Evolutionary conservation across 2,888 invertebrate genomes (phyloP), one percentile per base, ranked within the genome.

Genomic region (Lasioglossum pauxillum): DNA sequence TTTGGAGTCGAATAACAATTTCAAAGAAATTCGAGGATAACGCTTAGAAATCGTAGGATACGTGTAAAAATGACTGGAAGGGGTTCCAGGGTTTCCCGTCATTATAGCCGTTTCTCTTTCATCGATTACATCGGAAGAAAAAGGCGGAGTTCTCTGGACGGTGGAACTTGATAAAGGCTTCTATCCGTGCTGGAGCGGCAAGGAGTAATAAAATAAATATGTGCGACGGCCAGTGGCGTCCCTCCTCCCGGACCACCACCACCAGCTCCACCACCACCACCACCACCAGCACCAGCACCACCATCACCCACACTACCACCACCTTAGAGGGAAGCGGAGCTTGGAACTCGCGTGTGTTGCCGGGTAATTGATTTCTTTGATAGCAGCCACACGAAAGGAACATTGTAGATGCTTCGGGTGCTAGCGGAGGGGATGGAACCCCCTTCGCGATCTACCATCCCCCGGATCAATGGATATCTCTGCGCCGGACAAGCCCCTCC

Each of bases 281-380:
- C 69, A 38, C 16, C 64, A 44, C 53, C 79, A 78, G 69, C 73
- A 82, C 69, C 76, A 77, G 69, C 71, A 80, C 75, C 74, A 76
- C 84, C 83, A 79, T 72, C 53, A 77, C 72, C 71, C 81, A 75
- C 72, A 78, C 85, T 82, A 79, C 76, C 79, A 82, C 80, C 78
- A 83, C 82, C 49, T 82, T 82, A 82, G 80, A 83, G 84, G 64
- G 83, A 46, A 78, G 81, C 73, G 76, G 78, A 80, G 80, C 83
- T 81, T 73, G 86, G 88, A 86, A 88, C 89, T 89, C 87, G 90
- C 89, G 90, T 93, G 92, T 90, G 90, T 91, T 89, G 91, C 88
- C 88, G 90, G 90, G 90, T 93, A 93, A 94, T 94, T 94, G 93
- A 94, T 94, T 94, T 94, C 92, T 93, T 94, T 93, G 91, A 93